These are phyloP conservation scores for Mandrillus leucophaeus DNA, from an alignment of 2,113 vertebrate species.

Conservation along the genomic window DNA sequence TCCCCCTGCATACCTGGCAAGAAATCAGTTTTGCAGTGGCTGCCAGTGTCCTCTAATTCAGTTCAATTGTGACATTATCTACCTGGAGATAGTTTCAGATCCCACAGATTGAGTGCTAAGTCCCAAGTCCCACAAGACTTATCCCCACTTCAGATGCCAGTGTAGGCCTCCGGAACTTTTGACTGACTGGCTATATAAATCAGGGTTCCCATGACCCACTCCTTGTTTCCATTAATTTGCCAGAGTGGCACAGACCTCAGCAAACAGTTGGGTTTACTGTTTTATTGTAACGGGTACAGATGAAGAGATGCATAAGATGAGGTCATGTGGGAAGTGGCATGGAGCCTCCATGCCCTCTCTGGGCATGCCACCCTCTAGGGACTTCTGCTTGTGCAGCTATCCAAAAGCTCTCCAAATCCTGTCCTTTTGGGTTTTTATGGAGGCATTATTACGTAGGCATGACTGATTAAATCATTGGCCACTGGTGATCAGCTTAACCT, in stretches of 20 bases:
- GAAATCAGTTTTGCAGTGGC: not conserved
- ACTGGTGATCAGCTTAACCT: no score
- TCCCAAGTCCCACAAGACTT: not conserved
- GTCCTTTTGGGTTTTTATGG: no score
- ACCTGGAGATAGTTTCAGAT: not conserved
- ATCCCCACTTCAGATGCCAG: not conserved
- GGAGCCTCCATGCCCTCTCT: not conserved
- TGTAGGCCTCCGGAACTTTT: not conserved
- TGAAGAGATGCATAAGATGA: not conserved
- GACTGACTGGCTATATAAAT: not conserved
- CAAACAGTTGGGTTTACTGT: not conserved
- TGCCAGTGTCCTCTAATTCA: not conserved
- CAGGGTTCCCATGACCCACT: not conserved
- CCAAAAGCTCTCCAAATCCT: no score
- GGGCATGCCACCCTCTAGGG: not conserved
- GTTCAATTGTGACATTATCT: not conserved
- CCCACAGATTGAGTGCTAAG: not conserved
- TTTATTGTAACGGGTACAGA: not conserved
- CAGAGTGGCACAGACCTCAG: not conserved
- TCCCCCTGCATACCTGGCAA: not conserved
- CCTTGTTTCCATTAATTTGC: not conserved
- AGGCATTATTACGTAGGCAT: no score
- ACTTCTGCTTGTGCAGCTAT: not conserved
- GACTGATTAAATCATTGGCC: no score
- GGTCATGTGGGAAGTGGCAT: not conserved